A percentile compares a stretch with the other conserved stretches of the same genome.
Conservation (phyloP, 2,113 vertebrate species). For the Tragelaphus buxtoni region DNA sequence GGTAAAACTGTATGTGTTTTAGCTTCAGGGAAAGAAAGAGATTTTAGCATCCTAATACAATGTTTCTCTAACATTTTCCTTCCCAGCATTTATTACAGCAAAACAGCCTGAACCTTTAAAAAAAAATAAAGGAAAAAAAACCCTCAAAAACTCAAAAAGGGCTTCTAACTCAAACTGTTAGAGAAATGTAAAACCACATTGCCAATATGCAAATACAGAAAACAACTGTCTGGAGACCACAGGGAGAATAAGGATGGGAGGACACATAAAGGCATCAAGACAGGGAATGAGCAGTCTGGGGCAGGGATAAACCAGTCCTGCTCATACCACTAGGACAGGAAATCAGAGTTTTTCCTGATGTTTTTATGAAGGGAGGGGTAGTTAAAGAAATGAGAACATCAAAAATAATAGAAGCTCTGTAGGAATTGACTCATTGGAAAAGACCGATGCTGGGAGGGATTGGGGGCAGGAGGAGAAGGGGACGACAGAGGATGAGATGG, state of each 20-base stretch:
- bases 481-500: too few species aligned
- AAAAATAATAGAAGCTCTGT: background rate
- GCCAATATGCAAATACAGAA: background rate
- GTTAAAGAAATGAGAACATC: background rate
- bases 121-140: background rate
- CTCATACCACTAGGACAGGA: background rate
- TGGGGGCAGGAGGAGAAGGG: too few species aligned
- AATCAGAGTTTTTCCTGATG: background rate
- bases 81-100: background rate
- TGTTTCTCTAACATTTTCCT: conserved; percentile 46
- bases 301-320: background rate
- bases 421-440: background rate
- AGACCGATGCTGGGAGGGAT: too few species aligned
- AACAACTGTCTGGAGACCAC: background rate
- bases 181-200: background rate
- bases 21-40: conserved; percentile 47
- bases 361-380: background rate
- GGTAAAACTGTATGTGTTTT: conserved; percentile 41
- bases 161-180: background rate
- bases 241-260: background rate
- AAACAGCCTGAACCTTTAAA: conserved; percentile 18
- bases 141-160: background rate
- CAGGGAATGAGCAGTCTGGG: fast-evolving
- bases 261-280: background rate
- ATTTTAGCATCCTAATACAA: conserved; percentile 34